Evolutionary conservation across 2,888 invertebrate genomes (phyloP), one percentile per base, ranked within the genome.

Genomic region (Drosophila quasianomalipes): DNA sequence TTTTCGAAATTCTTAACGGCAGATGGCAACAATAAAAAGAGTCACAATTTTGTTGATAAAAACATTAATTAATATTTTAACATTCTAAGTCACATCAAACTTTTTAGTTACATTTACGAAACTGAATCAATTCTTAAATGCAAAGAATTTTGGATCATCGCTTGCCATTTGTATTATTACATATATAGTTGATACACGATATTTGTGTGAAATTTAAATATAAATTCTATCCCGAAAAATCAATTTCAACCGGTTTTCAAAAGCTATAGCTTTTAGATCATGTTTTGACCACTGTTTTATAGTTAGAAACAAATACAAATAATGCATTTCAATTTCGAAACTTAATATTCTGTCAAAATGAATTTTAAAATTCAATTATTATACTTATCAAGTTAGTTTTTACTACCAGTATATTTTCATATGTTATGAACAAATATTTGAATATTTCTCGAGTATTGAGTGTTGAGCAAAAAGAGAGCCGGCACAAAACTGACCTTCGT

Each of bases 401-500:
- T 12, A 5, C 41, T n/a, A 2, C 12, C 2, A 6, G 14, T 22
- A 3, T 14, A 22, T 47, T 16, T 16, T 47, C 16, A 22, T 7
- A 26, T 4, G 16, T 16, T 4, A 16, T 16, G 9, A 47, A n/a
- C 9, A 26, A 9, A 22, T 44, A 44, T 22, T 44, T 44, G 49
- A 49, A 49, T 49, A 49, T 28, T 49, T 49, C 12, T 49, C 16
- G 9, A 26, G 44, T 14, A 14, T 39, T 41, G 26, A 35, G 26
- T n/a, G 47, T 26, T 70, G 31, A 47, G 53, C 39, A 19, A 51
- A 59, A 62, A 63, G 31, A 70, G 62, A 76, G 54, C 71, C 81
- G 78, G 71, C 85, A 83, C 60, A 60, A 54, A 76, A 74, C 71
- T 85, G 89, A 90, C 86, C 86, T 86, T 86, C 86, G 77, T 79